Evolutionary conservation across 2,113 vertebrate genomes (phyloP), one percentile per base, ranked within the genome.

Genomic region (Aegotheles bennettii): DNA sequence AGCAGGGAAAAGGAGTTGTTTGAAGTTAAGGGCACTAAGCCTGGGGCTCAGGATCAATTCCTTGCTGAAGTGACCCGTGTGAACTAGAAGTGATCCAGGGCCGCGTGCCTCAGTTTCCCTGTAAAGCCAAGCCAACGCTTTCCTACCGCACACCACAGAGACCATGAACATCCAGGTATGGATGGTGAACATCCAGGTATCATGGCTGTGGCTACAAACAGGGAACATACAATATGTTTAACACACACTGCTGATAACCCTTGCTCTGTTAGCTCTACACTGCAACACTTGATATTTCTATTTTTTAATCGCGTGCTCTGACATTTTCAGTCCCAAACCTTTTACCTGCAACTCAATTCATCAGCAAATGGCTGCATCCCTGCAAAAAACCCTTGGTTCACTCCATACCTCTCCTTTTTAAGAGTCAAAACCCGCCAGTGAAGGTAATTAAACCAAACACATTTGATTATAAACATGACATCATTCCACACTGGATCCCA

Each of bases 121-220:
- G 40, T 14, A 36, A 43, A 57, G 28, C 47, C 6, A 7, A 73
- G 48, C 74, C n/a, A 5, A 33, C 4, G 2, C 51, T 53, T 60
- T 40, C 36, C 65, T 29, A 8, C 23, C 16, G 2, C 1, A 6
- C 15, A 2, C 6, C 15, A 2, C 6, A 15, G 29, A 40, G 31
- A 26, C 0, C 9, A 35, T 5, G 65, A 60, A 19, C 33, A 5
- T 42, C 45, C 63, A 7, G 33, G 1, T 21, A 8, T 7, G n/a
- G n/a, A n/a, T n/a, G n/a, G 23, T 20, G 47, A 24, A 23, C 48
- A 24, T 40, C 43, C 54, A 8, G 35, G 1, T 23, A 9, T 5
- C 33, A 0, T 0, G 4, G 48, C 7, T 19, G 38, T 0, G 23
- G 4, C n/a, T 15, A 6, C 0, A 40, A 79, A 15, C n/a, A 35